Evolutionary conservation across 2,113 vertebrate genomes (phyloP).

Genomic region (Hemibagrus wyckioides): DNA sequence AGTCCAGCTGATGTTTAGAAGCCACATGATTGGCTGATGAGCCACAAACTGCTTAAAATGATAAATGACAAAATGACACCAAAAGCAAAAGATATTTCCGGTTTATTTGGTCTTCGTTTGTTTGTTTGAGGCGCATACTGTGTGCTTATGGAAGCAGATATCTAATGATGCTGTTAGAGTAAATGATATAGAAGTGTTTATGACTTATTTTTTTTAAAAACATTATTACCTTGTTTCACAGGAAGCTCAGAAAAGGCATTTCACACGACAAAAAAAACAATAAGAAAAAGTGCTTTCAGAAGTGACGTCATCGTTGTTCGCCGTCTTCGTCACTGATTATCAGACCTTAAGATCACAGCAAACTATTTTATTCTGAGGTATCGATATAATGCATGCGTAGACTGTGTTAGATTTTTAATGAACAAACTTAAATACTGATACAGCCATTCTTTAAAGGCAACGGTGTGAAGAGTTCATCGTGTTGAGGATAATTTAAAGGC

Average conservation of each 20-base stretch:
- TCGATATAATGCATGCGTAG: background rate
- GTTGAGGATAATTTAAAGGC: slow-evolving; percentile 18
- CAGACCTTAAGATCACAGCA: background rate
- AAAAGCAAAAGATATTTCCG: background rate
- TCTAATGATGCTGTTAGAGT: too few relatives aligned
- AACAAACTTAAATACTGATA: background rate
- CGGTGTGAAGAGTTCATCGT: background rate
- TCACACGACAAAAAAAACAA: slow-evolving; percentile 15
- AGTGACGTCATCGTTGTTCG: background rate
- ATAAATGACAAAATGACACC: background rate
- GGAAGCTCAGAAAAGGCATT: background rate
- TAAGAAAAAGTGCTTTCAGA: slow-evolving; percentile 35
- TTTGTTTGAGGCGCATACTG: background rate
- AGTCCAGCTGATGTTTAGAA: background rate
- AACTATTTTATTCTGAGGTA: background rate
- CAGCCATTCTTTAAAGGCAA: too few relatives aligned
- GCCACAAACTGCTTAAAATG: background rate
- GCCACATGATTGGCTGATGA: background rate
- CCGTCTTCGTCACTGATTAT: background rate
- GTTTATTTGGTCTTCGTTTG: background rate
- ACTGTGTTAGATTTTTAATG: too few relatives aligned
- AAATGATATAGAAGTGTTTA: background rate
- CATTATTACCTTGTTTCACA: background rate
- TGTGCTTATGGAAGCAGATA: background rate
- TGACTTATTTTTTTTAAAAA: background rate